These are phyloP conservation scores for Recurvirostra avosetta DNA, from an alignment of 2,113 vertebrate species.

Conservation along the genomic window DNA sequence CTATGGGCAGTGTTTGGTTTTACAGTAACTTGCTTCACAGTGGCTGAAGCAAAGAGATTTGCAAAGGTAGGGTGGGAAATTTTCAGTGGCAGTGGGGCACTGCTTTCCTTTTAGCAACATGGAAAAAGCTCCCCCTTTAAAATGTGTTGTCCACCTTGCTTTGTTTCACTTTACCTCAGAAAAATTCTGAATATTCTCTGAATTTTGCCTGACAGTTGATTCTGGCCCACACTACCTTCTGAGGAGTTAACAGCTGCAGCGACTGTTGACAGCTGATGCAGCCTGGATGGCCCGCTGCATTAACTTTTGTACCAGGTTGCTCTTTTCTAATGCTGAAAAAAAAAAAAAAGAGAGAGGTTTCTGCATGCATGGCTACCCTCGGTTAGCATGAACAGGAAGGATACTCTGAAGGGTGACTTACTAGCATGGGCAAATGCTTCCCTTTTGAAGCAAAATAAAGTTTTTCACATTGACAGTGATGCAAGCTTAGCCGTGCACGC, in stretches of 20 bases:
- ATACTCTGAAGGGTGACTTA: conserved; percentile 39
- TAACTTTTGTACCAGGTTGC: background rate
- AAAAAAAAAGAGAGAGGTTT: background rate
- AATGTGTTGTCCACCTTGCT: accelerated
- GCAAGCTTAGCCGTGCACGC: background rate
- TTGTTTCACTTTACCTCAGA: background rate
- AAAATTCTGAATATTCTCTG: background rate
- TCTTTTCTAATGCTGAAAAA: conserved; percentile 24
- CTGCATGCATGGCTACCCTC: conserved; percentile 74
- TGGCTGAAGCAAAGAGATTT: background rate
- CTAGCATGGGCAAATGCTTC: background rate
- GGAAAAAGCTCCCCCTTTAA: background rate
- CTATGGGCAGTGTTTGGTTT: background rate
- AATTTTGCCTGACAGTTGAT: conserved; percentile 10
- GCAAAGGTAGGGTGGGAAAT: background rate
- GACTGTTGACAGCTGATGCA: conserved; percentile 68
- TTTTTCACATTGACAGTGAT: background rate
- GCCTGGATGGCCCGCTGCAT: conserved; percentile 5
- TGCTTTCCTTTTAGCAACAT: background rate
- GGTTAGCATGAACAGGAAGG: conserved; percentile 68
- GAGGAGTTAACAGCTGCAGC: conserved; percentile 54
- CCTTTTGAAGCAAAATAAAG: conserved; percentile 14
- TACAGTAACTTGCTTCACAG: background rate
- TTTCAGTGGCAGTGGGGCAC: background rate
- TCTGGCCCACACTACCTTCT: conserved; percentile 8